A percentile compares a stretch with the other conserved stretches of the same genome.
Conservation (phyloP, 2,888 invertebrate genomes). For the Clitarchus hookeri region DNA sequence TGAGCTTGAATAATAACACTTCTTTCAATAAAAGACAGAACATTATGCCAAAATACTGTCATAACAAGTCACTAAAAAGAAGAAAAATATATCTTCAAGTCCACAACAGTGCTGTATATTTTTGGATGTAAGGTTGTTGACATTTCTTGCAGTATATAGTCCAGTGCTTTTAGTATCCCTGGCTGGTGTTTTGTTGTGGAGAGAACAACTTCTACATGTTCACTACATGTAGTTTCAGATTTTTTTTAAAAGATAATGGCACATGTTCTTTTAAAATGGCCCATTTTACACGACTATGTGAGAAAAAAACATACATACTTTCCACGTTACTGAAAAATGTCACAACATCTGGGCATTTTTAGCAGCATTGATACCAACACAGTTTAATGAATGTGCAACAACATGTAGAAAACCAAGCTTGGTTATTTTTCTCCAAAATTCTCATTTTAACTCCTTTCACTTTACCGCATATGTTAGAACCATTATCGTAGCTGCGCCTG, state of each 20-base stretch:
- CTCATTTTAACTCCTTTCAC: too few relatives aligned
- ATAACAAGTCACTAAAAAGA: too few relatives aligned
- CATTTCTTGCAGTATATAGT: neutral
- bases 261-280: neutral
- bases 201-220: neutral
- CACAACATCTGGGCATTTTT: neutral
- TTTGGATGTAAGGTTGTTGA: neutral
- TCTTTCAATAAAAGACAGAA: too few relatives aligned
- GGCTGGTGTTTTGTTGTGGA: too few relatives aligned
- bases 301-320: neutral
- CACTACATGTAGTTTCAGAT: neutral
- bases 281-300: neutral
- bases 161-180: too few relatives aligned
- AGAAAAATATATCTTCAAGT: neutral
- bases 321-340: neutral
- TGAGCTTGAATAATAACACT: too few relatives aligned
- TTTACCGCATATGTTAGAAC: too few relatives aligned
- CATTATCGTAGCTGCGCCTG: too few relatives aligned
- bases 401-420: too few relatives aligned
- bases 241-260: too few relatives aligned
- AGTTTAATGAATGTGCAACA: neutral
- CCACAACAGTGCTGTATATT: conserved; percentile 6
- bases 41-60: too few relatives aligned
- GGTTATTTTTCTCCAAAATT: too few relatives aligned
- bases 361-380: neutral